Evolutionary conservation across 2,113 vertebrate species (phyloP), one percentile per base, ranked within the genome.

Genomic region (Oreochromis aureus): DNA sequence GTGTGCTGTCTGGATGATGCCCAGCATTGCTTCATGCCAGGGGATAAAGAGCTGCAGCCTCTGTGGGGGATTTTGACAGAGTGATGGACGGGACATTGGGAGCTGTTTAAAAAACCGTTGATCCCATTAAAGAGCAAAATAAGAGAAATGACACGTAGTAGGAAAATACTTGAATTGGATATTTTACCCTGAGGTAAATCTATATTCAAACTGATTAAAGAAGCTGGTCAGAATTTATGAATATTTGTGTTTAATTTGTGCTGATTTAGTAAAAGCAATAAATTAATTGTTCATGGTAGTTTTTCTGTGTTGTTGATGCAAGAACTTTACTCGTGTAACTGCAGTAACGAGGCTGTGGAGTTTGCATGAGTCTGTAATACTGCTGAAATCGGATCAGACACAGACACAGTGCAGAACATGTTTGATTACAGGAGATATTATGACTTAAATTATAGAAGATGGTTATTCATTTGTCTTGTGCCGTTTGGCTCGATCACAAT

Each of bases 51-150:
- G 22, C 56, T 19, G 5, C 48, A 15, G 79, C 19, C 44, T 48
- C 32, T 7, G 30, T 76, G 54, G 34, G 27, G 27, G 81, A 78
- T 82, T 73, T 86, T 61, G 19, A 73, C 54, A 2, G 82, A 41
- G 18, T n/a, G 55, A 81, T 39, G 34, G 63, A 5, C 56, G 5
- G 39, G 34, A 36, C 34, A 3, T 39, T 39, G 19, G 78, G 27
- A 22, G 12, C 24, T 32, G 3, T 36, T 76, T 81, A 66, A 61
- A 84, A 36, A 78, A 34, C 30, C 9, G 18, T 0, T 48, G 39
- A 61, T 83, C 63, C 48, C 0, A 9, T 27, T 22, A 85, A 36
- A 76, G 46, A n/a, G 55, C 41, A 79, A 44, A 10, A 24, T 24
- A 1, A 15, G 24, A 10, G 36, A 58, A 46, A 46, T 22, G 19